A percentile compares a stretch with the other conserved stretches of the same genome.
Conservation (phyloP, 1,140 invertebrate species). For the Leptinotarsa texana region DNA sequence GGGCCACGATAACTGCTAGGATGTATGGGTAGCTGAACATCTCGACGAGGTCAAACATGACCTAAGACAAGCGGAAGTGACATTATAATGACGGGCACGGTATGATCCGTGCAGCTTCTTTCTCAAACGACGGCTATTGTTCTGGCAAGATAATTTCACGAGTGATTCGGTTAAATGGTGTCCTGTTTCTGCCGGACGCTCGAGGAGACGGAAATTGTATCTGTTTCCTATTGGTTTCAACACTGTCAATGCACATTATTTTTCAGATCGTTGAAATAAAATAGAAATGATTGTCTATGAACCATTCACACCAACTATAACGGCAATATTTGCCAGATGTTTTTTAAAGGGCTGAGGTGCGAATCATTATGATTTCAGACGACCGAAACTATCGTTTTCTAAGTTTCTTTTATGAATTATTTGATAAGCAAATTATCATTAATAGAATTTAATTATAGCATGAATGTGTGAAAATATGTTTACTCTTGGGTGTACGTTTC, state of each 20-base stretch:
- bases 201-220: conserved; percentile 9
- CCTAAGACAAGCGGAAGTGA: conserved; percentile 22
- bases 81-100: conserved; percentile 25
- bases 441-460: too few relatives aligned
- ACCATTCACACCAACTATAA: too few relatives aligned
- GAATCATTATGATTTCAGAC: too few relatives aligned
- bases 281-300: too few relatives aligned
- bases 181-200: conserved; percentile 11
- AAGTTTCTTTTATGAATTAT: too few relatives aligned
- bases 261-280: too few relatives aligned
- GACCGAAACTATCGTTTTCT: too few relatives aligned
- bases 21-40: conserved; percentile 19
- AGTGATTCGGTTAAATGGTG: conserved; percentile 24
- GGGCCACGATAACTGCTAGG: conserved; percentile 4
- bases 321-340: too few relatives aligned
- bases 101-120: conserved; percentile 24
- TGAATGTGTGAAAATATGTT: too few relatives aligned
- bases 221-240: neutral
- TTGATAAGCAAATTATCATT: too few relatives aligned
- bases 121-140: conserved; percentile 22
- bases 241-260: neutral
- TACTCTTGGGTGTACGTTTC: too few relatives aligned
- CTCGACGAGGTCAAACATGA: conserved; percentile 19
- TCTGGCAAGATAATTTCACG: conserved; percentile 25
- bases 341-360: too few relatives aligned